Base-by-base conservation (phyloP, 2,888 invertebrate genomes). In the Onthophagus sagittarius region DNA sequence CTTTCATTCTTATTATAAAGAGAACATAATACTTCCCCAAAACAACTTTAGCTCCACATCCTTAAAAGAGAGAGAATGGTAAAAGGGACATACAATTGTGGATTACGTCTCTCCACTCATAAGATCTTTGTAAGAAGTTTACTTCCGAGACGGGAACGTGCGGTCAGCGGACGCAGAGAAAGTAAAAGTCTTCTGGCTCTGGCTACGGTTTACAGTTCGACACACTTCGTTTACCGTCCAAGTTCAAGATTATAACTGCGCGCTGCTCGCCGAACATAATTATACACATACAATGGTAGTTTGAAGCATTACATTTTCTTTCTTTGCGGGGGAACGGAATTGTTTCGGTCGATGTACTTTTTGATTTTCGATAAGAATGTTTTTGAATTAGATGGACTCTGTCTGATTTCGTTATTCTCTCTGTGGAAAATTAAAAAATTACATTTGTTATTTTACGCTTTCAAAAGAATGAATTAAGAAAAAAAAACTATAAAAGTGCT, bases 211-310 rank as follows among this genome's bases (percentile, higher is more conserved):
- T 23, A 23, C 23, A 23, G 67, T 23, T 67, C 67, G 67, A 31
- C 67, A 67, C 31, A 67, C 67, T 67, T 67, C 31, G 67, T 67
- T 32, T n/a, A 67, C 15, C 67, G 23, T 23, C 32, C 67, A 67
- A 67, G 67, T 67, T 67, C 67, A 67, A 67, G 67, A 67, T 67
- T n/a, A 31, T 15, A 31, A 31, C 31, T 31, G 32, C 23, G 67
- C 31, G 63, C 4, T 13, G n/a, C n/a, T 62, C n/a, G 13, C 64
- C 64, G 64, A 13, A 62, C 62, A 13, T 14, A 64, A 64, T 15
- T 23, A 23, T 23, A 53, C 39, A 23, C 39, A 53, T 11, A 53
- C 39, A 53, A 53, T 53, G 39, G 39, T 4, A 53, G 9, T 23
- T 23, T 23, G 9, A 11, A 53, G 9, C 39, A 53, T 53, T 53